Evolutionary conservation across 2,113 vertebrate genomes (phyloP).

Genomic region (Tychaedon coryphoeus): DNA sequence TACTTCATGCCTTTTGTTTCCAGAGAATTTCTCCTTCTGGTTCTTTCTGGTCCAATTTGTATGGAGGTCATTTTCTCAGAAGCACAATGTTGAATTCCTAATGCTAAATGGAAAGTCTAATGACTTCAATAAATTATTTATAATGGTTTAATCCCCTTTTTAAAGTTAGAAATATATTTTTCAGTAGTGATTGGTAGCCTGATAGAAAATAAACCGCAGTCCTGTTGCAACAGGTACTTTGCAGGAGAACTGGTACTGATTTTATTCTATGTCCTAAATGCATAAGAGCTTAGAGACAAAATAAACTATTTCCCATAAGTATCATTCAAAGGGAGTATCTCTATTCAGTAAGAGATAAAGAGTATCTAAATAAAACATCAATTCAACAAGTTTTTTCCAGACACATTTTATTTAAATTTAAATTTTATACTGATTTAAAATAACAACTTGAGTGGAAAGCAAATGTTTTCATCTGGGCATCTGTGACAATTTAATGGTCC

Average conservation of each 20-base stretch:
- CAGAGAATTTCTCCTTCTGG: not conserved
- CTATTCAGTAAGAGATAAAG: slow-evolving; percentile 2
- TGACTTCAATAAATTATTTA: not conserved
- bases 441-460: not conserved
- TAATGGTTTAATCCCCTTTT: not conserved
- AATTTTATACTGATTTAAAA: slow-evolving; percentile 20
- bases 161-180: not conserved
- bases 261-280: slow-evolving; percentile 16
- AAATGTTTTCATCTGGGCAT: slow-evolving; percentile 33
- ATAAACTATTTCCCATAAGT: not conserved
- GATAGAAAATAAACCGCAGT: not conserved
- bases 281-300: not conserved
- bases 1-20: not conserved
- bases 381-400: not conserved
- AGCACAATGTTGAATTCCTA: not conserved
- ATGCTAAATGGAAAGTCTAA: not conserved
- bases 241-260: not conserved
- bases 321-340: not conserved
- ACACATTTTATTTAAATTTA: slow-evolving; percentile 39
- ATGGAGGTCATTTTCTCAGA: not conserved
- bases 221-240: not conserved
- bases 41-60: not conserved
- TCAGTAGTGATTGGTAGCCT: not conserved
- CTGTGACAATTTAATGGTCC: slow-evolving; percentile 47
- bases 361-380: slow-evolving; percentile 39